phyloP scores from a whole-genome alignment of 1,140 invertebrate genomes.

The Drosophila prosaltans region DNA sequence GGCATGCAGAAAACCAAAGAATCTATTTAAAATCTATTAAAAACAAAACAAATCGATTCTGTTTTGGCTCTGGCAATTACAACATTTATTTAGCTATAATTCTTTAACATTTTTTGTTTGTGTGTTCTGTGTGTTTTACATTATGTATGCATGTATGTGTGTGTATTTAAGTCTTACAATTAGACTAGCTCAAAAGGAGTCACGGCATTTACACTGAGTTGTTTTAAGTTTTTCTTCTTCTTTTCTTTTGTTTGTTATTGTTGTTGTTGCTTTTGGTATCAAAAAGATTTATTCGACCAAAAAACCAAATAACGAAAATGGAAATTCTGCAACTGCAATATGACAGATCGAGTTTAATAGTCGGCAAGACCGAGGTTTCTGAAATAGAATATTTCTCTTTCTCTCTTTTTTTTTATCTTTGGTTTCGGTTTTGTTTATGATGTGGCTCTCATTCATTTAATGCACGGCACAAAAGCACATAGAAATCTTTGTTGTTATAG shows the following conservation, averaged over 20 bases:
- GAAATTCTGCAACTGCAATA: conserved; percentile 13
- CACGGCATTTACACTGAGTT: conserved; percentile 47
- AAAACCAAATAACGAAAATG: conserved; percentile 7
- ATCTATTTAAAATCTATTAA: too few relatives aligned
- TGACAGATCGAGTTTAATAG: conserved; percentile 14
- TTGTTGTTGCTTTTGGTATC: conserved; percentile 28
- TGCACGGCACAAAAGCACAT: conserved; percentile 17
- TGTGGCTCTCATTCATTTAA: neutral
- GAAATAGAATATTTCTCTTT: neutral
- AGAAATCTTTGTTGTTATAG: neutral
- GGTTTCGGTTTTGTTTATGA: neutral
- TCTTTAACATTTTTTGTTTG: conserved; percentile 20
- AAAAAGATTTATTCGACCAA: conserved; percentile 37
- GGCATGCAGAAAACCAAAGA: too few relatives aligned
- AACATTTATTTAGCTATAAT: conserved; percentile 58
- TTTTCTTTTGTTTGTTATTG: conserved; percentile 4
- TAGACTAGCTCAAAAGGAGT: conserved; percentile 67
- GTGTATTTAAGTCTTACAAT: conserved; percentile 15
- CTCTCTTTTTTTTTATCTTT: neutral
- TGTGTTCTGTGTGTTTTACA: conserved; percentile 17
- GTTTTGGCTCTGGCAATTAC: conserved; percentile 61
- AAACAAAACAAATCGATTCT: neutral
- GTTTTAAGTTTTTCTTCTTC: conserved; percentile 10
- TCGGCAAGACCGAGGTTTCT: conserved; percentile 32
- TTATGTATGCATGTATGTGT: conserved; percentile 1